Conservation (phyloP, 2,888 invertebrate species). For the Hemithea aestivaria region DNA sequence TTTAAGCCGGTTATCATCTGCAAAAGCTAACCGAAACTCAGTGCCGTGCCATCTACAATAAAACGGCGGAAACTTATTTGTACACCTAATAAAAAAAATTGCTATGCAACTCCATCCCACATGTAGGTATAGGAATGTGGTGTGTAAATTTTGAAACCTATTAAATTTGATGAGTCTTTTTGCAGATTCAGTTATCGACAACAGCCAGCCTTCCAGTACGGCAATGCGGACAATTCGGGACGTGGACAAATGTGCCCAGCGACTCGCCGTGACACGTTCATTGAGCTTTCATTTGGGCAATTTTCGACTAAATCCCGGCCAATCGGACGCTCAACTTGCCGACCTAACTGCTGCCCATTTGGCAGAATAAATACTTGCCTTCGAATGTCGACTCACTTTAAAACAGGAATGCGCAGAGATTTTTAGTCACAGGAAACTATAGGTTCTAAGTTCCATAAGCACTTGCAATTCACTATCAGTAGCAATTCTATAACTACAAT, state of each 20-base stretch:
- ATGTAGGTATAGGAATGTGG: too few relatives aligned
- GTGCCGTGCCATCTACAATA: too few relatives aligned
- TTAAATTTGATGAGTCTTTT: background rate
- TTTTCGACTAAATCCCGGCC: slow-evolving; percentile 73
- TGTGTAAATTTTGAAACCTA: too few relatives aligned
- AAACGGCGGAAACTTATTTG: too few relatives aligned
- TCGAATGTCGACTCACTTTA: slow-evolving; percentile 35
- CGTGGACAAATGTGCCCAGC: slow-evolving; percentile 72
- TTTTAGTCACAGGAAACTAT: slow-evolving; percentile 4
- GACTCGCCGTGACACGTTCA: slow-evolving; percentile 73
- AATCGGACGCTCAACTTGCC: slow-evolving; percentile 52
- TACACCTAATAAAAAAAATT: too few relatives aligned
- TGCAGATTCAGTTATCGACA: slow-evolving; percentile 38
- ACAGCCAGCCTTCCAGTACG: slow-evolving; percentile 52
- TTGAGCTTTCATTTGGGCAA: slow-evolving; percentile 78
- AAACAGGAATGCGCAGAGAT: slow-evolving; percentile 22
- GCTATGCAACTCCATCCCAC: too few relatives aligned
- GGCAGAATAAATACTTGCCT: slow-evolving; percentile 50
- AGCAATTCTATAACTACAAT: too few relatives aligned
- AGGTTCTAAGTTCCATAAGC: too few relatives aligned
- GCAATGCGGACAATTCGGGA: slow-evolving; percentile 74
- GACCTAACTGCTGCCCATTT: slow-evolving; percentile 54
- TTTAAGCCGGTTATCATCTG: too few relatives aligned
- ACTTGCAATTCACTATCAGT: too few relatives aligned
- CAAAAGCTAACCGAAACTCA: too few relatives aligned